Evolutionary conservation across 2,797 vertebrate species (phyloP).

Genomic region (Balearica regulorum): DNA sequence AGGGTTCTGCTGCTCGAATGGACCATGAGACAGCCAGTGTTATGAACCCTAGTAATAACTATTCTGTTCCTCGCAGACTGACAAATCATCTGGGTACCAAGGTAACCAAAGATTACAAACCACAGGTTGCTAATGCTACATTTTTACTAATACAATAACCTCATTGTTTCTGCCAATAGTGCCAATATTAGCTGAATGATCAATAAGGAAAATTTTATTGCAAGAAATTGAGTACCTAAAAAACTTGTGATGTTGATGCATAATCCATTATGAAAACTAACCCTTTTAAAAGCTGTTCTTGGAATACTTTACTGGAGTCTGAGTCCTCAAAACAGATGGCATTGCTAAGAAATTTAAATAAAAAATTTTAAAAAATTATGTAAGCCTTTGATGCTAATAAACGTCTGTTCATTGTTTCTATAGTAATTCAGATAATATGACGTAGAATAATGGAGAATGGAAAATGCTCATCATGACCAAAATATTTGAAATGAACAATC

Average conservation of each 20-base stretch:
- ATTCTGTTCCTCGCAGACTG: slow-evolving; percentile 93
- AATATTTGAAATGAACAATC: background rate
- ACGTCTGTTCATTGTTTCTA: background rate
- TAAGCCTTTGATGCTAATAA: background rate
- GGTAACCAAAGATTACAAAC: slow-evolving; percentile 72
- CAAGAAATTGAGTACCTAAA: background rate
- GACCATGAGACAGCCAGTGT: slow-evolving; percentile 89
- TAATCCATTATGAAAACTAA: background rate
- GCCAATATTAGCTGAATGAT: background rate
- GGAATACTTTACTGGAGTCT: background rate
- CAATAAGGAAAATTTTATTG: background rate
- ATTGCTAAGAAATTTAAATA: background rate
- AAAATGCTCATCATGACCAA: background rate
- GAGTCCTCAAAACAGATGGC: background rate
- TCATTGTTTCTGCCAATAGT: background rate
- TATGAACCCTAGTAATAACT: slow-evolving; percentile 80
- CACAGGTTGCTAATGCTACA: background rate
- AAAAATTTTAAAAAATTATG: background rate
- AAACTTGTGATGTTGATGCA: background rate
- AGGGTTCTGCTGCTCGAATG: slow-evolving; percentile 81
- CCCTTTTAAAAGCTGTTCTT: background rate
- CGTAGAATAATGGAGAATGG: background rate
- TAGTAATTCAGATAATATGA: background rate
- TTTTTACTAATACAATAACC: slow-evolving; percentile 23
- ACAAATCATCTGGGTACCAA: slow-evolving; percentile 98